These are phyloP conservation scores for Thunnus albacares DNA, from an alignment of 2,797 vertebrate species.

Conservation along the genomic window DNA sequence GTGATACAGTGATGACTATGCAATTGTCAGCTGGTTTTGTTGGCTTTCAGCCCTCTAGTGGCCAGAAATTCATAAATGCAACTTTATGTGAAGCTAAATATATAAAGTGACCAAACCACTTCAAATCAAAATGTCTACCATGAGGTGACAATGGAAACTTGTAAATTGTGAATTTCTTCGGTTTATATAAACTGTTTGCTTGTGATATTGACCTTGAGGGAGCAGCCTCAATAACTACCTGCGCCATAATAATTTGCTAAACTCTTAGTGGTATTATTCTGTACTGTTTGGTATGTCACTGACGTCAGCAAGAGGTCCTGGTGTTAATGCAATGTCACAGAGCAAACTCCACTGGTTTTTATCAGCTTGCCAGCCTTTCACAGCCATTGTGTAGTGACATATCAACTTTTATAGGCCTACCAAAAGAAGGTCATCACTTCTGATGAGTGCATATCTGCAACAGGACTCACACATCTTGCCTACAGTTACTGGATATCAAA, in stretches of 20 bases:
- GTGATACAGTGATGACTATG: background rate
- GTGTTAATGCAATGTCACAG: conserved; percentile 17
- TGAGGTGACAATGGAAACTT: background rate
- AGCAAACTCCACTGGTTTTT: conserved; percentile 17
- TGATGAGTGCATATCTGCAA: background rate
- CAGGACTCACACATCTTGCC: background rate
- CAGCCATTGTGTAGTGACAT: conserved; percentile 12
- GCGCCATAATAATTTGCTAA: background rate
- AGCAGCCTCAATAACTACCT: background rate
- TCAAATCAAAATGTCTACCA: background rate
- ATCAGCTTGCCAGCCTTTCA: background rate
- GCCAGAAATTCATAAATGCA: background rate
- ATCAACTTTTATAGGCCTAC: background rate
- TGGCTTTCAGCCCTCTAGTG: background rate
- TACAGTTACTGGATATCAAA: background rate
- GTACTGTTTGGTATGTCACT: background rate
- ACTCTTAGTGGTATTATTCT: background rate
- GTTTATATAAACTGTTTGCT: background rate
- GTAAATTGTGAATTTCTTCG: background rate
- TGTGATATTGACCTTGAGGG: background rate
- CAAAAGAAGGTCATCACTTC: background rate
- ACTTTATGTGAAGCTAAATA: background rate
- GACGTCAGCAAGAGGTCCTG: conserved; percentile 18
- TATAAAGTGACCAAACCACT: background rate
- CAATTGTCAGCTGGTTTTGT: background rate